Evolutionary conservation across 2,888 invertebrate species (phyloP), one percentile per base, ranked within the genome.

Genomic region (Palloptera scutellata): DNA sequence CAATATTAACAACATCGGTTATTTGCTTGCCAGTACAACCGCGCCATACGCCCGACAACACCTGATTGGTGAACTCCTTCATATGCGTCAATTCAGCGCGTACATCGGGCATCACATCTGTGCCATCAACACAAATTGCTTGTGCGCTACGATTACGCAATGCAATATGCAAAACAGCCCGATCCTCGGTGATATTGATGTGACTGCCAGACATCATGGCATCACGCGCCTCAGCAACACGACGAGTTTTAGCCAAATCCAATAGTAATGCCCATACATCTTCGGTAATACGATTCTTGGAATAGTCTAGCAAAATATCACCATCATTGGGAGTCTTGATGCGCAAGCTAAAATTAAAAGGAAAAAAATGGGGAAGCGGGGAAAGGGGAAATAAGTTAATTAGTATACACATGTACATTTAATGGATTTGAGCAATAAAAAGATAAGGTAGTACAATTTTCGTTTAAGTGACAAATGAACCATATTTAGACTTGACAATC

Each of bases 1-100:
- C 99, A 85, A 99, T 99, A 86, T 99, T 99, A 69, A 99, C 93
- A 51, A 99, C 95, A 87, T 99, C 98, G 59, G 95, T 96, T 70
- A 99, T 98, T 69, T 91, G 85, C 86, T 97, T 95, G 17, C 97
- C 98, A 0, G 97, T 96, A 85, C 92, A 96, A 13, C 91, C 91
- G 75, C 89, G 90, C 91, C 91, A 91, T 10, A 88, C 86, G 0
- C 91, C 91, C 55, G 88, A 87, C 57, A 91, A 86, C 54, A 97
- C 91, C 79, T 92, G 88, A 60, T 91, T 88, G 0, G 93, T 91
- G 85, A 99, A 99, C 80, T 92, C 91, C 84, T 96, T 94, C 96
- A 99, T 99, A 80, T 99, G 98, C 0, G 88, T 87, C 42, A 99
- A 86, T 2, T 98, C 99, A 3, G 89, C 90, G 75, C 95, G 95